Evolutionary conservation across 2,888 invertebrate genomes (phyloP).

Genomic region (Ectropis crepuscularia): DNA sequence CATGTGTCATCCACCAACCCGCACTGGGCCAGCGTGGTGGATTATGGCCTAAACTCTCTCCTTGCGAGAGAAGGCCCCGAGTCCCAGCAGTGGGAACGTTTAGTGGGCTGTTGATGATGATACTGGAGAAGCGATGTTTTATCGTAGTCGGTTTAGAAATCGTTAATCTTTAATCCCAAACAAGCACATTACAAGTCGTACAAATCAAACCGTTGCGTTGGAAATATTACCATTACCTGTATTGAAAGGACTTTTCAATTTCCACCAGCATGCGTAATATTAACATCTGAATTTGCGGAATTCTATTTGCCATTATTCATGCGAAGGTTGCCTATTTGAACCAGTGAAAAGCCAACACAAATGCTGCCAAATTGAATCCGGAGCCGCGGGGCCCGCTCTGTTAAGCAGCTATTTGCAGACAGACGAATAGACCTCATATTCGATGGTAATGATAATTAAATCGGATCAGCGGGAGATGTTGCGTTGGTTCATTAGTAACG

Average conservation of each 20-base stretch:
- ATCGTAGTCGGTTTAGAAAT: no score
- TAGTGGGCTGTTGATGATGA: no score
- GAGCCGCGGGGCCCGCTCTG: background rate
- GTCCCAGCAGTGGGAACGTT: no score
- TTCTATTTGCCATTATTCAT: conserved; percentile 6
- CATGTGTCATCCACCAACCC: no score
- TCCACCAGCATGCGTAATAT: background rate
- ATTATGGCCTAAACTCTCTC: no score
- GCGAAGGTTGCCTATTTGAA: conserved; percentile 5
- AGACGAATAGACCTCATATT: conserved; percentile 12
- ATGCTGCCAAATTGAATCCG: conserved; percentile 16
- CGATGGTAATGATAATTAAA: conserved; percentile 11
- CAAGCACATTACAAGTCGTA: no score
- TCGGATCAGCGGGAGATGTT: background rate
- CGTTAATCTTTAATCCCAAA: no score
- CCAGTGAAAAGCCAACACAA: conserved; percentile 4
- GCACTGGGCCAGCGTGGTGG: no score
- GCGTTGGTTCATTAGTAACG: background rate
- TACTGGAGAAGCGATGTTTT: no score
- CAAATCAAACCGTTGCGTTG: no score
- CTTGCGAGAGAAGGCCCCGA: no score
- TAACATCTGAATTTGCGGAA: background rate
- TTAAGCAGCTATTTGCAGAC: conserved; percentile 12
- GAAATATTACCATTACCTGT: no score
- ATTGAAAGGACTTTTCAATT: background rate